Base-by-base conservation (phyloP, 1,140 invertebrate species). In the Sminthurinus signatus region DNA sequence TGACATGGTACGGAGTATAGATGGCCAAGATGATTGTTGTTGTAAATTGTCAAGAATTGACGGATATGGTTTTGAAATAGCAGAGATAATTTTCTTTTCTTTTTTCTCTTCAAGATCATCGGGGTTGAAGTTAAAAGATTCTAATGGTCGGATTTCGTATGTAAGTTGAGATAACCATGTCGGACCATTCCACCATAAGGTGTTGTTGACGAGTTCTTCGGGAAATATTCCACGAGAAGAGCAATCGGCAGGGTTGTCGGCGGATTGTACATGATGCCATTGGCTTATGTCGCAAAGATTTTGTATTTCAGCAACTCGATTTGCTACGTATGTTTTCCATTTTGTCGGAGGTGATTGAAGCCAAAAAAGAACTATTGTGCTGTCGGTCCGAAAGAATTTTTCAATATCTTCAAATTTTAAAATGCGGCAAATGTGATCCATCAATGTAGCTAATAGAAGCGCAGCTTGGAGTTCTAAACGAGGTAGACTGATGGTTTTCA, bases 281-380 rank as follows among this genome's bases (percentile, higher is more conserved):
- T 2, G 0, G 4, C 0, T 1, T 23, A 14, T 4, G 1, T 46
- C 36, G 5, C 28, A 12, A 5, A 12, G 25, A 2, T 31, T n/a
- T 42, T 73, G 72, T 43, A 79, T 76, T 67, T 74, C 48, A 39
- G 63, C 52, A 0, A 77, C 75, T 48, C 76, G 51, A 68, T 80
- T 76, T 0, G 64, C 73, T 1, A 79, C 76, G 69, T 75, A 79
- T 0, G 71, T 73, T 71, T 78, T 75, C 62, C 73, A 72, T 36
- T 58, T 46, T 17, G 63, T 54, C 2, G 74, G 67, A 25, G 72
- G 42, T 19, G 42, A 64, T n/a, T 66, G 51, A 4, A 79, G 66
- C 76, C 77, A 79, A 0, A 69, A 43, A 8, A 78, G 51, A 1
- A 73, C 73, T 17, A 78, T 73, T 3, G 60, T 74, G 0, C 76